Evolutionary conservation across 92 coral and sea anemone genomes (phyloP).

Genomic region (Hydrozoanthus gracilis): DNA sequence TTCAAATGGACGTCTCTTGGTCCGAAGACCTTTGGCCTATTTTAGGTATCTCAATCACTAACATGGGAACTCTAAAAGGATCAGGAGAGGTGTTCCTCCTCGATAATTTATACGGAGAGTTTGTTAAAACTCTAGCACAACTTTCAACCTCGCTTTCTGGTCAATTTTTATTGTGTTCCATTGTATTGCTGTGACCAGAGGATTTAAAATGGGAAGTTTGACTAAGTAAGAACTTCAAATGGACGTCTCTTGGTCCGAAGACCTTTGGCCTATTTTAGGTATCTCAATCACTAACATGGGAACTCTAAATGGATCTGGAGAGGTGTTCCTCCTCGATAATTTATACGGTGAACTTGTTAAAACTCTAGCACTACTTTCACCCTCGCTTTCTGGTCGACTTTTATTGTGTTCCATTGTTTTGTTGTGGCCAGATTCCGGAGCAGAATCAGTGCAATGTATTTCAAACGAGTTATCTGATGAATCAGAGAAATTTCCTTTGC

Average conservation of each 20-base stretch:
- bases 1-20: not conserved
- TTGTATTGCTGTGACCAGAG: not conserved
- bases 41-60: slow-evolving; percentile 30
- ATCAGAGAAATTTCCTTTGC: slow-evolving; percentile 15
- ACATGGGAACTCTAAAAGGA: not conserved
- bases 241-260: not conserved
- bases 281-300: slow-evolving; percentile 32
- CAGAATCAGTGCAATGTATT: not conserved
- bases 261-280: not conserved
- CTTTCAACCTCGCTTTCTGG: too few species aligned
- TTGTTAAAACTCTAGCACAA: not conserved
- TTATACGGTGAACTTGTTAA: not conserved
- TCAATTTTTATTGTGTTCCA: not conserved
- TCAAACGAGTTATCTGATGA: not conserved
- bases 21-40: not conserved
- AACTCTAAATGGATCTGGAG: not conserved
- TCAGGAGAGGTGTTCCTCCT: not conserved
- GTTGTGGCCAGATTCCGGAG: not conserved
- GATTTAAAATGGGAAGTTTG: too few species aligned
- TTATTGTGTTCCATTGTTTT: not conserved
- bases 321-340: not conserved
- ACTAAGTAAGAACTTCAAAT: not conserved
- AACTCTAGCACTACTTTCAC: not conserved
- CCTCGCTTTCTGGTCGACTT: too few species aligned
- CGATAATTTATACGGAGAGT: not conserved